Base-by-base conservation (phyloP, 2,888 invertebrate genomes). In the Strigamia transsilvanica region DNA sequence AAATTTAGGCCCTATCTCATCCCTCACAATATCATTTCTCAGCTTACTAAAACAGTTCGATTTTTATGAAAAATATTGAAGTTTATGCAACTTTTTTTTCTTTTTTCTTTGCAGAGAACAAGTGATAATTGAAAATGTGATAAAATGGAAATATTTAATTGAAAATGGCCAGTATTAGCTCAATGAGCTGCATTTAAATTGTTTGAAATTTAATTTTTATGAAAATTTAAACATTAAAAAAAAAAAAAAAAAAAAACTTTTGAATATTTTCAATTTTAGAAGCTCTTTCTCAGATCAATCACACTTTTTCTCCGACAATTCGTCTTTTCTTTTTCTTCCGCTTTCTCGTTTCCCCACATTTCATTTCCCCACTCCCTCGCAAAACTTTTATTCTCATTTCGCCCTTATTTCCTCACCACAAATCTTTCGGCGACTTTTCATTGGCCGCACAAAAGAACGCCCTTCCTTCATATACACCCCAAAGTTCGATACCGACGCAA, bases 81-180 rank as follows among this genome's bases (percentile, higher is more conserved):
- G 21, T 61, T 61, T 61, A 5, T 10, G 18, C 61, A 61, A 21
- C 6, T 23, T 18, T 23, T 23, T 61, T 61, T 61, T 61, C 7
- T 61, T 18, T 23, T 9, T 21, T 18, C n/a, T 21, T 10, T 10
- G 1, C 4, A 2, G 15, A 1, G 46, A 46, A 46, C 15, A 61
- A n/a, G 61, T 61, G 61, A 61, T 61, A 61, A 61, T 61, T 61
- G 18, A 23, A 23, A 18, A 23, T 23, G 61, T 61, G 21, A 23
- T 61, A 61, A 61, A n/a, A 61, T 61, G 61, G 61, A 61, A 61
- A 61, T 56, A 56, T 61, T 61, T 61, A 61, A 61, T 61, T 61
- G 61, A 23, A 61, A 61, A 18, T 61, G 46, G 46, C n/a, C 46
- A 46, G n/a, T 61, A 18, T 61, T 21, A 23, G 13, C 21, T 61